A percentile compares a stretch with the other conserved stretches of the same genome.
Evolutionary conservation across 2,113 vertebrate species (phyloP).

Genomic region (Alaudala cheleensis): DNA sequence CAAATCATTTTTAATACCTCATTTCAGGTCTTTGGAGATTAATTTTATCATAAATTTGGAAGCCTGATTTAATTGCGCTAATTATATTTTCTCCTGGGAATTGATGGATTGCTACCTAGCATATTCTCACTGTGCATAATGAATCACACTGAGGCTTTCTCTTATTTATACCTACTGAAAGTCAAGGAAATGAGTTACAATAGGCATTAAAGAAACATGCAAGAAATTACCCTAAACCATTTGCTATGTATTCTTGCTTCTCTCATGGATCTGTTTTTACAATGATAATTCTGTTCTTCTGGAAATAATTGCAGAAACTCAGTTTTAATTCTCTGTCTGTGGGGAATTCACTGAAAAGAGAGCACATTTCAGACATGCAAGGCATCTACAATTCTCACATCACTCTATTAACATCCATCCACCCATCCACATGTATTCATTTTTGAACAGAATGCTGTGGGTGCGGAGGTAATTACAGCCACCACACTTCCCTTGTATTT

Average conservation of each 20-base stretch:
- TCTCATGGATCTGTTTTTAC: not conserved
- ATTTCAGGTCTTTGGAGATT: constrained; percentile 46
- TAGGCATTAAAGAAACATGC: constrained; percentile 7
- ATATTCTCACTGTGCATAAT: not conserved
- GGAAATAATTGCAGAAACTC: constrained; percentile 17
- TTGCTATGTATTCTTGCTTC: not conserved
- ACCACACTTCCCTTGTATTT: not conserved
- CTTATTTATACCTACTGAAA: constrained; percentile 41
- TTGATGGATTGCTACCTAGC: constrained; percentile 39
- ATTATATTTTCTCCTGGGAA: constrained; percentile 62
- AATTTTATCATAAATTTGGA: constrained; percentile 58
- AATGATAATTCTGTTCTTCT: not conserved
- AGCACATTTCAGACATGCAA: not conserved
- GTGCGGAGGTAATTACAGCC: not conserved
- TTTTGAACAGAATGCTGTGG: not conserved
- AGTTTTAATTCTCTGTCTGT: not conserved
- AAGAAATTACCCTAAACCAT: constrained; percentile 16
- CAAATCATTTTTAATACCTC: constrained; percentile 45
- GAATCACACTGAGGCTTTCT: constrained; percentile 9
- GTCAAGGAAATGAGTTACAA: not conserved
- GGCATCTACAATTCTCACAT: not conserved
- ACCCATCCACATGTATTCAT: not conserved
- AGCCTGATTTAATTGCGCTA: constrained; percentile 52
- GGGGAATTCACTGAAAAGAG: not conserved
- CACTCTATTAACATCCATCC: not conserved